Evolutionary conservation across 2,888 invertebrate genomes (phyloP), one percentile per base, ranked within the genome.

Genomic region (Idaea biselata): DNA sequence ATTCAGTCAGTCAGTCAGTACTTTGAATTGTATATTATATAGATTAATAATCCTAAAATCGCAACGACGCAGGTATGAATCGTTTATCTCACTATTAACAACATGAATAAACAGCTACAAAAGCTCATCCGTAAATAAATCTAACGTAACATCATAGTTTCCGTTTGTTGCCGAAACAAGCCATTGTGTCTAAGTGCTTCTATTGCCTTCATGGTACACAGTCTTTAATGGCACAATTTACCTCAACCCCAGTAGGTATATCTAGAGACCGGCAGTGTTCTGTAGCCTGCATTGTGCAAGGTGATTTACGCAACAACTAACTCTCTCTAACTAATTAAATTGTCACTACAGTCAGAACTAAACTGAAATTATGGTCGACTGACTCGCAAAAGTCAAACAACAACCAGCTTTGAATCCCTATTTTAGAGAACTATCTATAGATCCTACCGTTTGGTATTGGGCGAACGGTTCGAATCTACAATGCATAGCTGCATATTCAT

Each of bases 401-500:
- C 44, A 44, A 32, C 6, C 32, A 44, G 44, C 44, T 8, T 44
- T 11, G 44, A 44, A 44, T 44, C 44, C 11, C 44, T 44, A 44
- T 44, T 68, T 73, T 71, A 71, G 72, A 69, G 71, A 69, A 70
- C 11, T 6, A 14, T n/a, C 55, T 17, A 17, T 55, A 55, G 55
- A 16, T 55, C 55, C 55, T 7, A 55, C 16, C n/a, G 17, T 16
- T 17, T 16, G 73, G 75, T 74, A 67, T 70, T 66, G 73, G 68
- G 70, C 71, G 73, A 75, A 74, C 74, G 77, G 79, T 80, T 81
- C 79, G 75, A 75, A 79, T 44, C 44, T 11, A 44, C 44, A 44
- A 7, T 44, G 44, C 44, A 7, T 44, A 44, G 77, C 82, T 87
- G 87, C 86, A 89, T 89, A 87, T 88, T 89, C 87, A 89, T 88